A percentile compares a stretch with the other conserved stretches of the same genome.
These are phyloP conservation scores for Nomada fucata DNA, from an alignment of 2,888 invertebrate species.

Conservation along the genomic window DNA sequence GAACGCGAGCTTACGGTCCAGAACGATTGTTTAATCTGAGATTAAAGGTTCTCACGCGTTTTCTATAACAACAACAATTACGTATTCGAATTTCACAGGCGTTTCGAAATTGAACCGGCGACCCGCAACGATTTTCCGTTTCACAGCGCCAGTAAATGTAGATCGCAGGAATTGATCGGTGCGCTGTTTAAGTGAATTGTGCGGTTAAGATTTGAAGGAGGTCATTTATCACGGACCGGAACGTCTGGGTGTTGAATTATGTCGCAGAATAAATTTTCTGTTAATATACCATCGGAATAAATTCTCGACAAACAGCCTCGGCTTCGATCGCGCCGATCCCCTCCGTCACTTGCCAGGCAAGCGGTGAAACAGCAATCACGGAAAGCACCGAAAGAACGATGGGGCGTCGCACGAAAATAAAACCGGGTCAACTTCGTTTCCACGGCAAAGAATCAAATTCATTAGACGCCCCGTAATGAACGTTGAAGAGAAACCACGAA, in stretches of 20 bases:
- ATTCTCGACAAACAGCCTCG: conserved; percentile 38
- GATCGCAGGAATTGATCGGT: conserved; percentile 10
- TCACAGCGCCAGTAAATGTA: background rate
- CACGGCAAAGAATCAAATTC: conserved; percentile 16
- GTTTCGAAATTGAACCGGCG: background rate
- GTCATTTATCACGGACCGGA: conserved; percentile 39
- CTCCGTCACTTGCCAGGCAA: background rate
- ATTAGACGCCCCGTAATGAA: conserved; percentile 16
- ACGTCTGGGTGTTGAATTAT: conserved; percentile 25
- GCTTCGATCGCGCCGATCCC: conserved; percentile 1
- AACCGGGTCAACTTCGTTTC: conserved; percentile 29
- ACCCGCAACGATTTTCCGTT: background rate
- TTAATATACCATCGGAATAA: conserved; percentile 40
- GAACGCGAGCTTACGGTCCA: too few relatives aligned
- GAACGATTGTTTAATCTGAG: too few relatives aligned
- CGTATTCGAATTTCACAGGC: background rate
- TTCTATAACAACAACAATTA: background rate
- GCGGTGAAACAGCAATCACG: conserved; percentile 20
- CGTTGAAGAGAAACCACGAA: conserved; percentile 29
- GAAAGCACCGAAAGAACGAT: background rate
- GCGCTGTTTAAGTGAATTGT: conserved; percentile 22
- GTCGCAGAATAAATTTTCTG: conserved; percentile 38
- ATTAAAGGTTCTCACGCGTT: too few relatives aligned
- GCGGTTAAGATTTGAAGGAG: conserved; percentile 34
- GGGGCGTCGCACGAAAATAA: background rate